Evolutionary conservation across 2,888 invertebrate species (phyloP).

Genomic region (Brachyopa scutellaris): DNA sequence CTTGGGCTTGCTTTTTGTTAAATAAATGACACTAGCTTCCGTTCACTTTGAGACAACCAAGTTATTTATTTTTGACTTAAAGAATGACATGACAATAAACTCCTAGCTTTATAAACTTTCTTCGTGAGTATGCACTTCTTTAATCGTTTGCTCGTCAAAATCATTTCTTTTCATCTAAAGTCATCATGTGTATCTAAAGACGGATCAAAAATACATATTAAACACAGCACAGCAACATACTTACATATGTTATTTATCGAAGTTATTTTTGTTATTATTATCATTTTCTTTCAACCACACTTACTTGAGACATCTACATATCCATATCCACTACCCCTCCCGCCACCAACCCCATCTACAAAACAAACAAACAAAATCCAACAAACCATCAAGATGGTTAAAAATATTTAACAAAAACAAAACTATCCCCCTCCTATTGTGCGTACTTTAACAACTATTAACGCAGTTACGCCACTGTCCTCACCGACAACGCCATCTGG

Average conservation of each 20-base stretch:
- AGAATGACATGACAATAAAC: too few relatives aligned
- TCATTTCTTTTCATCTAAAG: background rate
- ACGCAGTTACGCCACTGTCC: constrained; percentile 80
- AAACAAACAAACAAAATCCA: constrained; percentile 70
- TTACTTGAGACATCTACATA: constrained; percentile 49
- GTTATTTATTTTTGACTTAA: too few relatives aligned
- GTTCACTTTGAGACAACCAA: too few relatives aligned
- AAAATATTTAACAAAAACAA: constrained; percentile 77
- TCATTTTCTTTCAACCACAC: constrained; percentile 5
- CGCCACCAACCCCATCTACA: constrained; percentile 68
- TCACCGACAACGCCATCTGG: constrained; percentile 80
- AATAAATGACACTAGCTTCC: too few relatives aligned
- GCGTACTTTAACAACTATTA: constrained; percentile 71
- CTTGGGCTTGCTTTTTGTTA: too few relatives aligned
- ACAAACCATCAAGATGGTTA: constrained; percentile 75
- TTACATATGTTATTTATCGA: background rate
- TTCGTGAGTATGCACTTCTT: too few relatives aligned
- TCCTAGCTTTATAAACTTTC: too few relatives aligned
- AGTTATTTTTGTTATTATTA: constrained; percentile 27
- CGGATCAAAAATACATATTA: background rate
- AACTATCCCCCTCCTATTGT: constrained; percentile 77
- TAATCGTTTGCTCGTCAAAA: too few relatives aligned
- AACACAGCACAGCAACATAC: constrained; percentile 14
- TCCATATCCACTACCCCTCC: constrained; percentile 60
- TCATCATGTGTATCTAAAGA: background rate